Evolutionary conservation across 1,140 invertebrate species (phyloP), one percentile per base, ranked within the genome.

Genomic region (Phortica variegata): DNA sequence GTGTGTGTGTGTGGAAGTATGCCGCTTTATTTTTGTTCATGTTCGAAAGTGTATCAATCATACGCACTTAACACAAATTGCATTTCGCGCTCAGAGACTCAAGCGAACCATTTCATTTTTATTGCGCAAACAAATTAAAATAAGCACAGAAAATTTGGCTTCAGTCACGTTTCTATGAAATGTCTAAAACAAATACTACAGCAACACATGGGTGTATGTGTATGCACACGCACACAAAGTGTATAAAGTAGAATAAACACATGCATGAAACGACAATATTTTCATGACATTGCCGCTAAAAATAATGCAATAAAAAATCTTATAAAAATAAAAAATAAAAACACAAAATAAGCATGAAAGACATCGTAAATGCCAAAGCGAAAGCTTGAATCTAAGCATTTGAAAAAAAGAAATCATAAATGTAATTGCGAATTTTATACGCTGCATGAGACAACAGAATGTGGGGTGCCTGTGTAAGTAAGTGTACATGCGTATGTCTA

Each of bases 281-380:
- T n/a, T n/a, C n/a, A n/a, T n/a, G n/a, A n/a, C 38, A 16, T 29
- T 40, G 43, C 40, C 60, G 65, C 54, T 56, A 48, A 59, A 66
- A 66, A 66, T 68, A 66, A 68, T 68, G 63, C 62, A 68, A 66
- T 66, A 66, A 66, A 66, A 66, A 63, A 63, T 68, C 62, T 63
- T 60, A 48, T 40, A 53, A 36, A 50, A 43, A 40, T 3, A 42
- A 56, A 53, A 46, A 47, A 44, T 23, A 36, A 58, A 47, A 38
- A n/a, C n/a, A 44, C 45, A 51, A 43, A 47, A 45, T 34, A 13
- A 49, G 39, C 32, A 52, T 37, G 48, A 42, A 31, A 31, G 7
- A 31, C 7, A 8, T 8, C 7, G 12, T 31, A 31, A 31, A 12
- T 31, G 29, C 29, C 29, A 31, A 31, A 31, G 12, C 7, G 29